Percentiles rank a stretch among this genome's conserved stretches.
phyloP scores from a whole-genome alignment of 2,797 vertebrate genomes.

The Petrocephalus schoutedeni region DNA sequence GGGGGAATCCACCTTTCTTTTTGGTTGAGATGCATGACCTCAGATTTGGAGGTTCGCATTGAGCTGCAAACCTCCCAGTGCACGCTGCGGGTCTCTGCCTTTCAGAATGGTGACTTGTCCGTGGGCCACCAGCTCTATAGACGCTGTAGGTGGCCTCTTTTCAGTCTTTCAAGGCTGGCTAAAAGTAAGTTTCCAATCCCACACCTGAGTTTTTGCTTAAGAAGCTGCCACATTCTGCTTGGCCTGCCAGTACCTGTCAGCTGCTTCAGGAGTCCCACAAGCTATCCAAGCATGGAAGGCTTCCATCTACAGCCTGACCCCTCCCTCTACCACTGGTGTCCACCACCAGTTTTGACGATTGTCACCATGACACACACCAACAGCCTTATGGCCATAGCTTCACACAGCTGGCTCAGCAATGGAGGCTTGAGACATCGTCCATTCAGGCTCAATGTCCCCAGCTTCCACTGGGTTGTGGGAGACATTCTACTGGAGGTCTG shows the following conservation, averaged over 20 bases:
- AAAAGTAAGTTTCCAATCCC: not conserved
- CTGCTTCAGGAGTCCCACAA: too few relatives aligned
- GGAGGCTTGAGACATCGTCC: not conserved
- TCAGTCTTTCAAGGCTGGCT: not conserved
- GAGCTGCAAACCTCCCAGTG: too few relatives aligned
- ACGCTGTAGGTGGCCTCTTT: too few relatives aligned
- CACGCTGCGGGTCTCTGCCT: too few relatives aligned
- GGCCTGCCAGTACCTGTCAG: too few relatives aligned
- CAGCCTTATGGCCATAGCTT: not conserved
- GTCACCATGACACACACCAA: not conserved
- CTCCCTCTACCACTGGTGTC: not conserved
- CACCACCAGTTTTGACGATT: not conserved
- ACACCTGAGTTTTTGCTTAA: not conserved
- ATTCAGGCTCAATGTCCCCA: not conserved
- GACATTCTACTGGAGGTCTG: not conserved
- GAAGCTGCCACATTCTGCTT: not conserved
- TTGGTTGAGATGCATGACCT: too few relatives aligned
- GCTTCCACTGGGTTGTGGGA: not conserved
- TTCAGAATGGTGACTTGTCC: too few relatives aligned
- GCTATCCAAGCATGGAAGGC: not conserved
- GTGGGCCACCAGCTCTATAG: too few relatives aligned
- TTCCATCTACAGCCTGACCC: not conserved
- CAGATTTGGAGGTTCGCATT: too few relatives aligned
- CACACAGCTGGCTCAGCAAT: not conserved
- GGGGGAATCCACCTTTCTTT: too few relatives aligned